A percentile compares a stretch with the other conserved stretches of the same genome.
phyloP scores from a whole-genome alignment of 2,888 invertebrate genomes.

The Habroteleia sp. region DNA sequence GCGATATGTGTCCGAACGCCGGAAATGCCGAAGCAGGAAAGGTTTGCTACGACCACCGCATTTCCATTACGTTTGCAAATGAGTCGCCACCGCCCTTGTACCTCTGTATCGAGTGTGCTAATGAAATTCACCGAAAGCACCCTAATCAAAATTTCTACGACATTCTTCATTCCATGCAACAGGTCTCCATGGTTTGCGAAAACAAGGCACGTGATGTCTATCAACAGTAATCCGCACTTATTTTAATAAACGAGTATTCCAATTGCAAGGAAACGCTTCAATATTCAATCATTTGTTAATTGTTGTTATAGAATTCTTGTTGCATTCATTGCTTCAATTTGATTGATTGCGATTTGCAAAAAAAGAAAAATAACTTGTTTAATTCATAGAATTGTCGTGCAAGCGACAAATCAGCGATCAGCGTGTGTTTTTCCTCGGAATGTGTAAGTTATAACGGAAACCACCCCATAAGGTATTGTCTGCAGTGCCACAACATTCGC shows the following conservation, averaged over 20 bases:
- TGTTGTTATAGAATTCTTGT: slow-evolving; percentile 1
- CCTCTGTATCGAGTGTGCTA: slow-evolving; percentile 97
- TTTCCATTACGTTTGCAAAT: slow-evolving; percentile 92
- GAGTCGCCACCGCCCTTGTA: slow-evolving; percentile 97
- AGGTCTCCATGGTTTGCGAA: slow-evolving; percentile 97
- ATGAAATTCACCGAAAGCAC: slow-evolving; percentile 93
- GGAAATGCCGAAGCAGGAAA: slow-evolving; percentile 94
- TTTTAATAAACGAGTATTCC: slow-evolving; percentile 26
- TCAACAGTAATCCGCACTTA: slow-evolving; percentile 27
- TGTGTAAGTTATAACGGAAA: slow-evolving; percentile 98
- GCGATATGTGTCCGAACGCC: slow-evolving; percentile 94
- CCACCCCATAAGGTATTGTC: slow-evolving; percentile 96
- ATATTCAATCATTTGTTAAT: slow-evolving; percentile 24
- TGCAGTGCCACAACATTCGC: slow-evolving; percentile 93
- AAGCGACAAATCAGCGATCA: slow-evolving; percentile 93
- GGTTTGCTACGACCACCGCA: slow-evolving; percentile 96
- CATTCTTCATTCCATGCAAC: slow-evolving; percentile 95
- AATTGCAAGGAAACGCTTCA: slow-evolving; percentile 1
- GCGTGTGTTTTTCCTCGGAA: slow-evolving; percentile 97
- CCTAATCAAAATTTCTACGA: slow-evolving; percentile 93
- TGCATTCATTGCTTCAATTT: no score
- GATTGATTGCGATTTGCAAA: no score
- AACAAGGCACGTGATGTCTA: slow-evolving; percentile 86
- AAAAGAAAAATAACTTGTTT: no score
- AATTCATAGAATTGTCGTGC: slow-evolving; percentile 92